Conservation (phyloP, 2,113 vertebrate species). For the Numida meleagris region DNA sequence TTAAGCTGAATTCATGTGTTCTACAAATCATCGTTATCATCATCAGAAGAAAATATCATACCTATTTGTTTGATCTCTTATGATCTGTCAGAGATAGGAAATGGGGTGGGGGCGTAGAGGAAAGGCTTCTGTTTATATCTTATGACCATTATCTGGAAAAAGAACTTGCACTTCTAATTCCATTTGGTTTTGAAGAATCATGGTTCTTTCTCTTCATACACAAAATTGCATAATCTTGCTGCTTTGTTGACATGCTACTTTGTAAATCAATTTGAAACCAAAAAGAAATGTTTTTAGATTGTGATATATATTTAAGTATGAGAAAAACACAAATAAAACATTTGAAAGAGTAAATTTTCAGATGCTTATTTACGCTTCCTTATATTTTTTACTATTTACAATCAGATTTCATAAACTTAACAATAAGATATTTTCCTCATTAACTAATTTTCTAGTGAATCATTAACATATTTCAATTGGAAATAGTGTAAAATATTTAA, state of each 20-base stretch:
- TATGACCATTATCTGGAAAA: neutral
- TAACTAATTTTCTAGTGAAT: neutral
- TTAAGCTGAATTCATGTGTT: neutral
- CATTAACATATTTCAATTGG: neutral
- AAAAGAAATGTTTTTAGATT: neutral
- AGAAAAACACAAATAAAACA: neutral
- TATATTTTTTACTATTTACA: neutral
- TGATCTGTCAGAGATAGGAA: neutral
- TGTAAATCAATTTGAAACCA: neutral
- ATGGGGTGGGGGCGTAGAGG: accelerated
- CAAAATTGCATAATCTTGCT: neutral
- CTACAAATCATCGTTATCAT: neutral
- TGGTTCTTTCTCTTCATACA: neutral
- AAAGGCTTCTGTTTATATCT: neutral
- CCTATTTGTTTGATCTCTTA: neutral
- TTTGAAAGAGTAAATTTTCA: neutral
- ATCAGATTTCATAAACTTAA: neutral
- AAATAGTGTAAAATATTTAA: neutral
- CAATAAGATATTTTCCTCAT: neutral
- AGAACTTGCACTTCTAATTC: neutral
- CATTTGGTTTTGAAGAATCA: neutral
- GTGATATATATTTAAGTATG: neutral
- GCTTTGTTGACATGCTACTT: neutral
- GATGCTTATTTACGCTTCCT: neutral
- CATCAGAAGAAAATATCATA: neutral